phyloP scores from a whole-genome alignment of 2,888 invertebrate genomes.

The Thumatha senex region DNA sequence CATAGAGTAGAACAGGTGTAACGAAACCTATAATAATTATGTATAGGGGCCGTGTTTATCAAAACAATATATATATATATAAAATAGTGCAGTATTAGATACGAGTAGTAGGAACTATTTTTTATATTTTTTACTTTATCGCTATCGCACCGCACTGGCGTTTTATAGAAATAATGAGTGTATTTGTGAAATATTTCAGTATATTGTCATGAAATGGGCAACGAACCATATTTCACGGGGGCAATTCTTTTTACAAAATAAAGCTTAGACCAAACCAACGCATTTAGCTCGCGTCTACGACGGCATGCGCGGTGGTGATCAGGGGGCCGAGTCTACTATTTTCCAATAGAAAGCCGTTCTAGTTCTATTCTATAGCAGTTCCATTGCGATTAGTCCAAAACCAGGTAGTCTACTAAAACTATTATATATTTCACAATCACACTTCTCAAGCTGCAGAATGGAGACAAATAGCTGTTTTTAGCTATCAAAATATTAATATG shows the following conservation, averaged over 20 bases:
- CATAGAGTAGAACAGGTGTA: slow-evolving; percentile 25
- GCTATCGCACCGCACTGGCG: slow-evolving; percentile 11
- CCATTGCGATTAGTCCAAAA: no score
- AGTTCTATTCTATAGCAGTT: no score
- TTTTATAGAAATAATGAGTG: slow-evolving; percentile 5
- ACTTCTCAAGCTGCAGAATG: no score
- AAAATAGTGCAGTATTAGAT: slow-evolving; percentile 30
- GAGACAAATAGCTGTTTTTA: no score
- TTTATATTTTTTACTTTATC: slow-evolving; percentile 21
- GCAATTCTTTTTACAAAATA: neutral
- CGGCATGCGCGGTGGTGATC: no score
- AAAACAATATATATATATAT: slow-evolving; percentile 21
- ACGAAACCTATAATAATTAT: slow-evolving; percentile 20
- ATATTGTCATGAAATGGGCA: neutral
- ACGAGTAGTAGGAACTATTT: slow-evolving; percentile 19
- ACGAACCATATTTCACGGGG: neutral
- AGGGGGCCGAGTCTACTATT: no score
- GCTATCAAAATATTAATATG: no score
- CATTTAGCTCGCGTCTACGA: no score
- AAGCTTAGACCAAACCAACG: no score
- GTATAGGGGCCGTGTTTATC: slow-evolving; percentile 28
- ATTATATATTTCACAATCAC: no score
- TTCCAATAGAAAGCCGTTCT: no score
- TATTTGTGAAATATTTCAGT: slow-evolving; percentile 8
- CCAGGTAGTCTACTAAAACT: no score